phyloP scores from a whole-genome alignment of 2,797 vertebrate species.

The Sebastes iracundus region DNA sequence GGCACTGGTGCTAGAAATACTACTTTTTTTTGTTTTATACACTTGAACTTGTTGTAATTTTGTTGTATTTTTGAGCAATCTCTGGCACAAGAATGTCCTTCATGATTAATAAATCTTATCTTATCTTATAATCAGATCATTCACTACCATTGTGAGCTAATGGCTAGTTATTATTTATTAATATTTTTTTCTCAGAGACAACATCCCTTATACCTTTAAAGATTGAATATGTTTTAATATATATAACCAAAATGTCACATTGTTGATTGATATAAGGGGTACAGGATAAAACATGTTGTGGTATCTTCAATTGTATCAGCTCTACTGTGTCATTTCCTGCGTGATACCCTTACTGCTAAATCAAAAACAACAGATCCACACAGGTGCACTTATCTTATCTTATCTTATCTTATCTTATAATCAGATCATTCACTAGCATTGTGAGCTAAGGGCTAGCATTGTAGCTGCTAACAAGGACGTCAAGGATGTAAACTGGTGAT shows the following conservation, averaged over 20 bases:
- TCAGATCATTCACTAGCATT: not conserved
- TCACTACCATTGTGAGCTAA: too few species aligned
- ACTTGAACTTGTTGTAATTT: too few species aligned
- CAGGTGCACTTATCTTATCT: constrained; percentile 18
- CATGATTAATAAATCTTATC: too few species aligned
- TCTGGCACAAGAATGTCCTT: too few species aligned
- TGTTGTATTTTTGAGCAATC: too few species aligned
- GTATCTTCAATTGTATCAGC: not conserved
- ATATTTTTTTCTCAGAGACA: rapidly evolving
- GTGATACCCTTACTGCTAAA: not conserved
- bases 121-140: too few species aligned
- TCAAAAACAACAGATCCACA: not conserved
- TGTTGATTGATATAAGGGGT: not conserved
- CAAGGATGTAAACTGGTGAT: too few species aligned
- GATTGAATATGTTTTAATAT: not conserved
- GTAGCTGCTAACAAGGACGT: not conserved
- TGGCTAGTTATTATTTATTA: too few species aligned
- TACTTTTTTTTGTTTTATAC: too few species aligned
- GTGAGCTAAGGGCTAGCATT: constrained; percentile 39
- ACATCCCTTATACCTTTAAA: not conserved
- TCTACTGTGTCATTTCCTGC: not conserved
- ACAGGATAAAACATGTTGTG: not conserved
- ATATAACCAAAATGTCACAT: not conserved
- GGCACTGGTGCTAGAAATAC: too few species aligned
- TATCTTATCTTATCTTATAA: too few species aligned